Conservation (phyloP, 2,797 vertebrate genomes). For the Poecile montanus region DNA sequence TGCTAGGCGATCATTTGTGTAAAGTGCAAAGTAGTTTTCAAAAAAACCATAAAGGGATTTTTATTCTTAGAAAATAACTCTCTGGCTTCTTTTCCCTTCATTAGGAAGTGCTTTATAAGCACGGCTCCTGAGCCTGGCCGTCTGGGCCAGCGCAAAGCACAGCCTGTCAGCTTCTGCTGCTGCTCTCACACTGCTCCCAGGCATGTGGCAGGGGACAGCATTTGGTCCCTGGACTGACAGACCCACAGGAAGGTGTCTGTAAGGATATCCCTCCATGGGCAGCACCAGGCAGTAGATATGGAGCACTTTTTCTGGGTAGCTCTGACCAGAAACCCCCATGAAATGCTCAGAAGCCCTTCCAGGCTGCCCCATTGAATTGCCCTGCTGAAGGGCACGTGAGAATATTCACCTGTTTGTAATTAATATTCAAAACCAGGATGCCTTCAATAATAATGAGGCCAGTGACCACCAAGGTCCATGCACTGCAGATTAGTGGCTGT, state of each 20-base stretch:
- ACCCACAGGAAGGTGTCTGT: background rate
- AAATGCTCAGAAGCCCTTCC: background rate
- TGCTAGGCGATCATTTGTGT: slow-evolving; percentile 55
- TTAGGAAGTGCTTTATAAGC: slow-evolving; percentile 24
- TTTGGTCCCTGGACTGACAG: no score
- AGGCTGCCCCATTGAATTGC: background rate
- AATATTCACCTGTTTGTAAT: background rate
- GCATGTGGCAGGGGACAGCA: fast-evolving
- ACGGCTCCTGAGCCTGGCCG: background rate
- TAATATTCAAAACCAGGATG: background rate
- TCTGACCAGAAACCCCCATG: background rate
- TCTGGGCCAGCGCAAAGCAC: background rate
- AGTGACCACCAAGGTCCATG: fast-evolving
- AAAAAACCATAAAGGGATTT: slow-evolving; percentile 48
- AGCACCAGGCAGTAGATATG: fast-evolving
- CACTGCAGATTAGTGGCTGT: background rate
- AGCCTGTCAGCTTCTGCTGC: background rate
- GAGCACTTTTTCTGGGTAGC: background rate
- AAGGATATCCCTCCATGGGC: background rate
- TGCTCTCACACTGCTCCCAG: background rate
- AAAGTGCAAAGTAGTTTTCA: slow-evolving; percentile 40
- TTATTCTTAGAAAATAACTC: slow-evolving; percentile 64
- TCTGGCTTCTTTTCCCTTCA: slow-evolving; percentile 22
- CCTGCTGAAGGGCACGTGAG: fast-evolving
- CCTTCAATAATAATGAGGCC: background rate